Evolutionary conservation across 2,888 invertebrate species (phyloP), one percentile per base, ranked within the genome.

Genomic region (Colletes collaris): DNA sequence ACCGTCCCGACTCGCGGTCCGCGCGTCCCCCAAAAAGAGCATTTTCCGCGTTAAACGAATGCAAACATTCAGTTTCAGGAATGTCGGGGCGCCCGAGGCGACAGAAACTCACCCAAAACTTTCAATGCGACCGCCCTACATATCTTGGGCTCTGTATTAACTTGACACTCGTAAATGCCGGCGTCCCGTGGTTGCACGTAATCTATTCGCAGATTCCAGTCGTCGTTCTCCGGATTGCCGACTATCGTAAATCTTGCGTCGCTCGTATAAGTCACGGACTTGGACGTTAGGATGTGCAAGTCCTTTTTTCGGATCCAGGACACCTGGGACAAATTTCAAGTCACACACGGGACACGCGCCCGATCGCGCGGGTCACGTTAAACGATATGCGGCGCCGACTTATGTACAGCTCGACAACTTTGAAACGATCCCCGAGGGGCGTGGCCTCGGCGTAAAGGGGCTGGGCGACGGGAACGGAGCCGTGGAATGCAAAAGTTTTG

Each of bases 91-190:
- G 10, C 37, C 16, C 44, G 35, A 46, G 8, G 13, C 11, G 44
- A 64, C 59, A 50, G 72, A 78, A 75, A 86, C 93, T 93, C 93
- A 97, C 97, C 97, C 95, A 97, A 96, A 75, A 97, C 96, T 90
- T 95, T 95, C 69, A 97, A 94, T 90, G 95, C 93, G 87, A 97
- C 95, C 46, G 97, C 97, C 94, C 97, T 95, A 93, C 97, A 97
- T 92, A 97, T 96, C 93, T 97, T 97, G 37, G 97, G 97, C 91
- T 97, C 97, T 0, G 97, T 97, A 93, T 97, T 97, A 89, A 97
- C 97, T 94, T 97, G 97, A 90, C 97, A 97, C 93, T 97, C 97
- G 94, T 97, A 97, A 83, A 97, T 96, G 16, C 94, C 94, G 55
- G 93, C 93, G 87, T 94, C 94, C 78, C 94, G 90, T 79, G 93